phyloP scores from a whole-genome alignment of 53 echinoderm and acorn worm genomes.

The Actinopyga echinites region DNA sequence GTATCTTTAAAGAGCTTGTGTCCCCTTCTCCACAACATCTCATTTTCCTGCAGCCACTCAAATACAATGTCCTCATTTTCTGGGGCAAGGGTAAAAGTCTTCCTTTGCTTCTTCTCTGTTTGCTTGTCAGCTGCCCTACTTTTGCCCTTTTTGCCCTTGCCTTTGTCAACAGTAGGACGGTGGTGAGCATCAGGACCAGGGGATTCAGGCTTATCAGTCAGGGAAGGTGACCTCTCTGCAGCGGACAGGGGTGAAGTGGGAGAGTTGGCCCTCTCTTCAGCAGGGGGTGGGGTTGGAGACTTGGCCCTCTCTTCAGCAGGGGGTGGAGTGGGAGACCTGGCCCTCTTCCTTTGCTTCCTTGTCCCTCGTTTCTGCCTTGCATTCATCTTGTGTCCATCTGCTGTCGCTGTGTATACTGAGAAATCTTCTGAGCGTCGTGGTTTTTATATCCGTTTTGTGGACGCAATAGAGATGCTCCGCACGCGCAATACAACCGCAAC shows the following conservation, averaged over 20 bases:
- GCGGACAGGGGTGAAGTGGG: not conserved
- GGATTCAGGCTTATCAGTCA: not conserved
- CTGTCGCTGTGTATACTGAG: not conserved
- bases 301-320: too few relatives aligned
- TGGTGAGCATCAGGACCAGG: not conserved
- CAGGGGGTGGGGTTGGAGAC: not conserved
- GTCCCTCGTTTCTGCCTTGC: not conserved
- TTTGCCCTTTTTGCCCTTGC: not conserved
- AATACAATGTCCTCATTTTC: too few relatives aligned
- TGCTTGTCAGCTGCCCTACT: not conserved
- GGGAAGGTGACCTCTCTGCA: not conserved
- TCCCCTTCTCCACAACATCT: too few relatives aligned
- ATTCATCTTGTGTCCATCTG: not conserved
- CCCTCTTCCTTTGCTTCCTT: not conserved
- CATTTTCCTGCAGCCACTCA: too few relatives aligned
- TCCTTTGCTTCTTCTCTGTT: not conserved
- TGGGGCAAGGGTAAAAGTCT: too few relatives aligned
- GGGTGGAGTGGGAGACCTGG: too few relatives aligned
- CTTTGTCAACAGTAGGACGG: slow-evolving; percentile 7
- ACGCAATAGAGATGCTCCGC: slow-evolving; percentile 1
- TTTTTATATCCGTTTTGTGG: slow-evolving; percentile 8
- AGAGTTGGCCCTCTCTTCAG: not conserved
- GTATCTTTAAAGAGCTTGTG: too few relatives aligned
- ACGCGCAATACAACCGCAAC: slow-evolving; percentile 3
- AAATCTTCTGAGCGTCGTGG: slow-evolving; percentile 6